A percentile compares a stretch with the other conserved stretches of the same genome.
Evolutionary conservation across 2,888 invertebrate species (phyloP).

Genomic region (Scrobipalpa atriplicella): DNA sequence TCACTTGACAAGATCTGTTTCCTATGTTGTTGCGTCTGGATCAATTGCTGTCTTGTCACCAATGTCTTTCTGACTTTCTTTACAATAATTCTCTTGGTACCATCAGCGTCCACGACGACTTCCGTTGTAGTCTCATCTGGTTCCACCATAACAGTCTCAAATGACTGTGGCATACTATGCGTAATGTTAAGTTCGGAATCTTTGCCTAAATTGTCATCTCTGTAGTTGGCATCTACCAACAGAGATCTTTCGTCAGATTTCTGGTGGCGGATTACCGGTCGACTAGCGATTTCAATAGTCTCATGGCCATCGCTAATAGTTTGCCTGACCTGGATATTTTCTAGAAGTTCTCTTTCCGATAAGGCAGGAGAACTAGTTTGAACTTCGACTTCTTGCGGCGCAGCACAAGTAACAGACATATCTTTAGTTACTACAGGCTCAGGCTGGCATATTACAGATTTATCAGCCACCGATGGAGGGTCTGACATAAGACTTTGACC

Average conservation of each 20-base stretch:
- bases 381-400: conserved; percentile 83
- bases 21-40: conserved; percentile 84
- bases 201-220: conserved; percentile 76
- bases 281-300: conserved; percentile 88
- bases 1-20: conserved; percentile 81
- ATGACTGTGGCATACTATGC: conserved; percentile 88
- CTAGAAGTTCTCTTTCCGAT: conserved; percentile 75
- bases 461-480: conserved; percentile 65
- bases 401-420: conserved; percentile 78
- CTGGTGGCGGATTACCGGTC: conserved; percentile 77
- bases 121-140: conserved; percentile 93
- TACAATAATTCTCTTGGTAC: conserved; percentile 90
- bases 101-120: conserved; percentile 91
- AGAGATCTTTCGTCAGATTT: conserved; percentile 83
- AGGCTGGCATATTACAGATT: conserved; percentile 70
- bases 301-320: conserved; percentile 85
- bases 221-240: conserved; percentile 88
- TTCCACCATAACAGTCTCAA: conserved; percentile 91
- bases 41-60: conserved; percentile 85
- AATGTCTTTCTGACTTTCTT: conserved; percentile 87
- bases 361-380: conserved; percentile 83
- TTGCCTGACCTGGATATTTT: conserved; percentile 86
- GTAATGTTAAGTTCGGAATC: conserved; percentile 87
- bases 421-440: conserved; percentile 69
- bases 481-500: conserved; percentile 83